phyloP scores from a whole-genome alignment of 2,113 vertebrate species.

The Etheostoma cragini region DNA sequence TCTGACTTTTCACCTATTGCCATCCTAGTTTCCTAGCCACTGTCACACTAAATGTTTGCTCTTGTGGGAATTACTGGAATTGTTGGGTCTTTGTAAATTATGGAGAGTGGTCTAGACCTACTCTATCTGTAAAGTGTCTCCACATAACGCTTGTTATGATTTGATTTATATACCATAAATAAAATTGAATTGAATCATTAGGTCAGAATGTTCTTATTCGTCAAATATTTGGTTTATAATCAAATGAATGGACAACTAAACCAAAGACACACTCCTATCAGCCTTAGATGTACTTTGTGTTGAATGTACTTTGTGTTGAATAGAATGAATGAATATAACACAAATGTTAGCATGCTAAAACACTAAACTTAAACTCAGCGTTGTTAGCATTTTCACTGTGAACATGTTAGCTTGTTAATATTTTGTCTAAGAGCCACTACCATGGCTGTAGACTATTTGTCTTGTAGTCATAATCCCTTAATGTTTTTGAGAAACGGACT shows the following conservation, averaged over 20 bases:
- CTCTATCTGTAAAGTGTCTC: too few relatives aligned
- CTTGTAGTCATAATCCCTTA: too few relatives aligned
- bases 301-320: neutral
- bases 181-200: too few relatives aligned
- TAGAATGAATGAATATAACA: too few relatives aligned
- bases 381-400: neutral
- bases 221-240: neutral
- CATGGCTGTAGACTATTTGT: too few relatives aligned
- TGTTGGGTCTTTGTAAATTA: too few relatives aligned
- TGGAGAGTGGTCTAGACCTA: too few relatives aligned
- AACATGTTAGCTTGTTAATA: neutral
- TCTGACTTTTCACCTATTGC: neutral
- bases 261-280: neutral
- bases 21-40: neutral
- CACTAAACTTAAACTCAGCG: neutral
- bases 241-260: neutral
- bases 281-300: neutral
- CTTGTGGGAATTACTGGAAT: too few relatives aligned
- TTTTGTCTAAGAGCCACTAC: too few relatives aligned
- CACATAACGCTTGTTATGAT: too few relatives aligned
- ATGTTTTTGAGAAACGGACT: neutral
- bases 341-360: neutral
- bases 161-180: too few relatives aligned
- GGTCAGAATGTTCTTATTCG: neutral
- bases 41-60: too few relatives aligned